phyloP scores from a whole-genome alignment of 2,113 vertebrate genomes.

The Callospermophilus lateralis region DNA sequence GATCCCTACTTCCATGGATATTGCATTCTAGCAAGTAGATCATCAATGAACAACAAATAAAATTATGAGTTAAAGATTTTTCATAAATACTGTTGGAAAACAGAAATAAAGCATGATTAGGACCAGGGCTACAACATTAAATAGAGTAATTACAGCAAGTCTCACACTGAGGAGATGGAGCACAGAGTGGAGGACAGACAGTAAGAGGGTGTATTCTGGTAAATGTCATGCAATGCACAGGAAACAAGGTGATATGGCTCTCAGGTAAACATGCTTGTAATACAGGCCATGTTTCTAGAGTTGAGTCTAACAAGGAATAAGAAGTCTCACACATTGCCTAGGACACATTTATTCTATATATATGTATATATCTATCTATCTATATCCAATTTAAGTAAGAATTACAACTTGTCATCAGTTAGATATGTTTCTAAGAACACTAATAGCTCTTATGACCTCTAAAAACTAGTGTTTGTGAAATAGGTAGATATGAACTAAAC shows the following conservation, averaged over 20 bases:
- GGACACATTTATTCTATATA: too few relatives aligned
- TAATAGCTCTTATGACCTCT: too few relatives aligned
- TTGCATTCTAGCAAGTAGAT: neutral
- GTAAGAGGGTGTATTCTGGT: neutral
- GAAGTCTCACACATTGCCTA: neutral
- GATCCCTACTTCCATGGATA: neutral
- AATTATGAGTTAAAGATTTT: neutral
- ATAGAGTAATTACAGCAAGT: neutral
- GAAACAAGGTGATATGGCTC: neutral
- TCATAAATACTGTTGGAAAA: neutral
- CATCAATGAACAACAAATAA: neutral
- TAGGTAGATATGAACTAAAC: slow-evolving; percentile 34
- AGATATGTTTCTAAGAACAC: too few relatives aligned
- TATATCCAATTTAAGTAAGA: neutral
- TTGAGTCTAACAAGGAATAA: neutral
- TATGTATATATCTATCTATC: neutral
- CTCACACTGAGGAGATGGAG: neutral
- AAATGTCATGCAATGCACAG: neutral
- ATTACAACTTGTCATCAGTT: neutral
- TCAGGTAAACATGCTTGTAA: neutral
- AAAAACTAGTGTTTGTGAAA: neutral
- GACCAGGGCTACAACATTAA: neutral
- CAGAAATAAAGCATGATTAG: neutral
- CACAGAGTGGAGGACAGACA: neutral
- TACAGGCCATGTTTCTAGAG: neutral